Evolutionary conservation across 92 coral and sea anemone species (phyloP).

Genomic region (Muricea muricata): DNA sequence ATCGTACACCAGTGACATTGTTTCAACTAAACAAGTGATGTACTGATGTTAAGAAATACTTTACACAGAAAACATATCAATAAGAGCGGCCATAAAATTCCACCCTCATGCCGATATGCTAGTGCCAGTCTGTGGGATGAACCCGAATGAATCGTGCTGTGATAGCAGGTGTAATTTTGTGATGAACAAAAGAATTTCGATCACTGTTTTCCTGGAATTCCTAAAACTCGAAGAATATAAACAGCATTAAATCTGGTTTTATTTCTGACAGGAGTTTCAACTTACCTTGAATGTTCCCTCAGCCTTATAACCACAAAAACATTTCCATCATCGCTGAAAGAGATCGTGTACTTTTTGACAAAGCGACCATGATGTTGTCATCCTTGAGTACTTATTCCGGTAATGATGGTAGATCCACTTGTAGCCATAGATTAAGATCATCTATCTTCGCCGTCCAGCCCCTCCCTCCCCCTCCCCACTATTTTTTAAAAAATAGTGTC

Average conservation of each 20-base stretch:
- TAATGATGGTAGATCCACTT: not conserved
- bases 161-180: not conserved
- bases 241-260: no score
- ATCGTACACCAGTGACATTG: no score
- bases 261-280: no score
- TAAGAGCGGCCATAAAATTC: not conserved
- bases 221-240: not conserved
- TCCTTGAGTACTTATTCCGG: not conserved
- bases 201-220: not conserved
- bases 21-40: no score
- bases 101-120: not conserved
- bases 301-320: not conserved
- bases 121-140: not conserved
- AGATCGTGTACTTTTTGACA: not conserved
- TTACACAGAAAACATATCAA: no score
- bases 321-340: not conserved
- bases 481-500: no score
- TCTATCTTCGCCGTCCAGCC: not conserved
- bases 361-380: not conserved
- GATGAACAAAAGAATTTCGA: not conserved
- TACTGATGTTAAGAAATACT: no score
- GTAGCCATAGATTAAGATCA: not conserved
- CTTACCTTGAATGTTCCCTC: not conserved
- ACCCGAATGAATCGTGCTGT: not conserved
- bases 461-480: no score